Evolutionary conservation across 2,797 vertebrate species (phyloP).

Genomic region (Oreochromis mossambicus): DNA sequence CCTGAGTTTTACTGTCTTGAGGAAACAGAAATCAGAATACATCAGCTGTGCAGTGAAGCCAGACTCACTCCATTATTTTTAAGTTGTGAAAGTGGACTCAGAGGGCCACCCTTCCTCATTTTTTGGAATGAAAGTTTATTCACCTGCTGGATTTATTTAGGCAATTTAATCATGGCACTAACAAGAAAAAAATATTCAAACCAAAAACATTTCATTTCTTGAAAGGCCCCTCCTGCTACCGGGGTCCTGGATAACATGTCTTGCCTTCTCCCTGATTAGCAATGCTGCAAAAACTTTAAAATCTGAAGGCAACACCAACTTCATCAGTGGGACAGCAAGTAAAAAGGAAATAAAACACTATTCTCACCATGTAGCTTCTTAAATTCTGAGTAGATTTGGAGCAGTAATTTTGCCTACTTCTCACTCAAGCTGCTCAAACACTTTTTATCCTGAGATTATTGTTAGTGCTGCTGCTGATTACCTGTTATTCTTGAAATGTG

Average conservation of each 20-base stretch:
- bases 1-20: neutral
- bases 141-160: neutral
- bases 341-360: accelerated
- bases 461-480: neutral
- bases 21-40: neutral
- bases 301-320: neutral
- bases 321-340: neutral
- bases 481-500: neutral
- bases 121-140: neutral
- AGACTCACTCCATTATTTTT: neutral
- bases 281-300: neutral
- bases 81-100: neutral
- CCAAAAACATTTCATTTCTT: neutral
- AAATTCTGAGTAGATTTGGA: neutral
- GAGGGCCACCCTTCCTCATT: neutral
- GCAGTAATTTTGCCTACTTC: neutral
- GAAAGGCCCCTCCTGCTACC: neutral
- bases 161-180: neutral
- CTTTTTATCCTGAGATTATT: neutral
- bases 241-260: neutral
- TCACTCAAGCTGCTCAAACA: neutral
- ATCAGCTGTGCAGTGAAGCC: neutral
- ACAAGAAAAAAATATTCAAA: neutral
- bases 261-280: neutral
- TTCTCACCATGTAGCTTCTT: neutral